phyloP scores from a whole-genome alignment of 2,113 vertebrate species.

The Brienomyrus brachyistius region DNA sequence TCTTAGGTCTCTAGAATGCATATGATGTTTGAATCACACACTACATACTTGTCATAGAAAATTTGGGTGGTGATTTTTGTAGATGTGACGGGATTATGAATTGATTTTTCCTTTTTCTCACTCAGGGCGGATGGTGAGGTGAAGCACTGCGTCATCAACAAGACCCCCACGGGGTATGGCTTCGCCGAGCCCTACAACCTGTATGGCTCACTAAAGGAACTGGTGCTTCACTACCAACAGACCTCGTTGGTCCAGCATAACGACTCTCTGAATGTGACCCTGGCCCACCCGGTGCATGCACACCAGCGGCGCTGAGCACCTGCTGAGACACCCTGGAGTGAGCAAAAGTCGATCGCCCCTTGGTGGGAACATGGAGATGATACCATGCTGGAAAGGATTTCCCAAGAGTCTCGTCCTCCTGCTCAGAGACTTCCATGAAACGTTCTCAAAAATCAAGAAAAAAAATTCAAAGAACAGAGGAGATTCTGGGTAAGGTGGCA shows the following conservation, averaged over 20 bases:
- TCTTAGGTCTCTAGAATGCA: background rate
- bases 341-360: slow-evolving; percentile 13
- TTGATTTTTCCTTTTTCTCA: background rate
- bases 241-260: slow-evolving; percentile 99
- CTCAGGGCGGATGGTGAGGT: slow-evolving; percentile 87
- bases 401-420: slow-evolving; percentile 23
- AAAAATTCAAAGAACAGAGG: background rate
- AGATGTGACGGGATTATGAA: background rate
- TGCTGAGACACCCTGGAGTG: background rate
- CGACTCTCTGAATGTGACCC: slow-evolving; percentile 97
- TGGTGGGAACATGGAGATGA: background rate
- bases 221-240: slow-evolving; percentile 99
- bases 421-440: slow-evolving; percentile 55
- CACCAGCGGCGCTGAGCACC: slow-evolving; percentile 90
- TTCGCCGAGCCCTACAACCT: slow-evolving; percentile 98
- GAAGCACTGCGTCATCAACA: slow-evolving; percentile 99
- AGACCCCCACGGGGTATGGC: slow-evolving; percentile 88
- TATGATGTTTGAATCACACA: background rate
- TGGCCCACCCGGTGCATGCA: slow-evolving; percentile 89
- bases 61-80: background rate
- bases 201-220: slow-evolving; percentile 92
- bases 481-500: slow-evolving; percentile 45
- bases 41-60: background rate
- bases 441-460: slow-evolving; percentile 43
- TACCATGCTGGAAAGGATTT: slow-evolving; percentile 47